Percentiles rank a stretch among this genome's conserved stretches.
These are phyloP conservation scores for Auanema sp. DNA, from an alignment of 2,888 invertebrate species.

Conservation along the genomic window DNA sequence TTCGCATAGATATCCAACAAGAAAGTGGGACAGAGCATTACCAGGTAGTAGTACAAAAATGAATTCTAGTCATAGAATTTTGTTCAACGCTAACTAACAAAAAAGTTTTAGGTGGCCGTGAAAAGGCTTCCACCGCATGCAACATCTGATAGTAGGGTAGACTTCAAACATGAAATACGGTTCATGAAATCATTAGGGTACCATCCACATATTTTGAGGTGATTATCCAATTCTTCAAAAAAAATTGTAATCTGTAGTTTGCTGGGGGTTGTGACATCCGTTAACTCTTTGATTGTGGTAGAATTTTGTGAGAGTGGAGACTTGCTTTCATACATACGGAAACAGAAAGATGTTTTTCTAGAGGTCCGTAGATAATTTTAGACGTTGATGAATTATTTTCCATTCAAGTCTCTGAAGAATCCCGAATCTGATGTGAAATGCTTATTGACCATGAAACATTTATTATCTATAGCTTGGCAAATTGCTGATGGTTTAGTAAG, in stretches of 20 bases:
- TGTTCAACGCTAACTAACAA: too few species aligned
- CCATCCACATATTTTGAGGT: constrained; percentile 46
- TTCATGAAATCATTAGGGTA: constrained; percentile 56
- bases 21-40: constrained; percentile 18
- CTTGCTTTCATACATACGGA: constrained; percentile 40
- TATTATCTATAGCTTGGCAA: constrained; percentile 53
- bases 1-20: constrained; percentile 28
- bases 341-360: constrained; percentile 34
- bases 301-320: constrained; percentile 52
- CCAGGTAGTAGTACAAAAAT: too few species aligned
- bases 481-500: constrained; percentile 19
- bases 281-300: constrained; percentile 48
- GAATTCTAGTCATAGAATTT: too few species aligned
- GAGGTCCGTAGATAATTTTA: constrained; percentile 22
- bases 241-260: constrained; percentile 23
- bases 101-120: constrained; percentile 39
- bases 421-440: not conserved
- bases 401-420: not conserved
- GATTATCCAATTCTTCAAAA: too few species aligned
- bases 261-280: constrained; percentile 44
- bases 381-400: too few species aligned
- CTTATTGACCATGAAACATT: constrained; percentile 39
- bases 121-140: constrained; percentile 53
- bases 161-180: constrained; percentile 52
- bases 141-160: constrained; percentile 37